phyloP scores from a whole-genome alignment of 1,140 invertebrate species.

The Brachionus paranguensis region DNA sequence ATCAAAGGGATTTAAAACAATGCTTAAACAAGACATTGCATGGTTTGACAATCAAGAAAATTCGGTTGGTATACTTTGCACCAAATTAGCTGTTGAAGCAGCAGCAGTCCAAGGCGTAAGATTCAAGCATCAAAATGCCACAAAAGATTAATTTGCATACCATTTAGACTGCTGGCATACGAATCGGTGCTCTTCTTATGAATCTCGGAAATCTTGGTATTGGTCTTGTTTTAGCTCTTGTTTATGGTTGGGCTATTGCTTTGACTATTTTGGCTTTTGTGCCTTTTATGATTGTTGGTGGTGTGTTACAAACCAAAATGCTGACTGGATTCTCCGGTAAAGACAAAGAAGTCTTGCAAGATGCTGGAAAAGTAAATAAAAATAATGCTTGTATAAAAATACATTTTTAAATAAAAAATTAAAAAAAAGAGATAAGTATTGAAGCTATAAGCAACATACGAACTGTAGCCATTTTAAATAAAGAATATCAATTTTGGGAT shows the following conservation, averaged over 20 bases:
- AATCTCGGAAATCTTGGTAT: slow-evolving; percentile 64
- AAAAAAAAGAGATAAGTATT: slow-evolving; percentile 54
- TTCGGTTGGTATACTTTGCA: slow-evolving; percentile 57
- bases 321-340: slow-evolving; percentile 17
- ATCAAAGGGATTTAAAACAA: slow-evolving; percentile 64
- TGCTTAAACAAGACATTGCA: slow-evolving; percentile 77
- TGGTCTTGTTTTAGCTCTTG: slow-evolving; percentile 67
- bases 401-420: background rate
- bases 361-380: slow-evolving; percentile 35
- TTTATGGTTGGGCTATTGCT: slow-evolving; percentile 73
- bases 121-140: slow-evolving; percentile 43
- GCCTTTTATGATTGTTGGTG: slow-evolving; percentile 60
- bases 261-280: slow-evolving; percentile 70
- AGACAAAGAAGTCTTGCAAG: slow-evolving; percentile 36
- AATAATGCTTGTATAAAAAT: background rate
- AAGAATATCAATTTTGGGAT: slow-evolving; percentile 54
- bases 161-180: slow-evolving; percentile 15
- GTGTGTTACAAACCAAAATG: slow-evolving; percentile 52
- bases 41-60: slow-evolving; percentile 68
- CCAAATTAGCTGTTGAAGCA: slow-evolving; percentile 59
- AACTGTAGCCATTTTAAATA: slow-evolving; percentile 58
- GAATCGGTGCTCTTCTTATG: slow-evolving; percentile 1
- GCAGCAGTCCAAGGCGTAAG: slow-evolving; percentile 60
- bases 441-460: slow-evolving; percentile 60
- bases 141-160: background rate